Percentiles rank a stretch among this genome's conserved stretches.
These are phyloP conservation scores for Deilephila elpenor DNA, from an alignment of 2,888 invertebrate genomes.

Conservation along the genomic window DNA sequence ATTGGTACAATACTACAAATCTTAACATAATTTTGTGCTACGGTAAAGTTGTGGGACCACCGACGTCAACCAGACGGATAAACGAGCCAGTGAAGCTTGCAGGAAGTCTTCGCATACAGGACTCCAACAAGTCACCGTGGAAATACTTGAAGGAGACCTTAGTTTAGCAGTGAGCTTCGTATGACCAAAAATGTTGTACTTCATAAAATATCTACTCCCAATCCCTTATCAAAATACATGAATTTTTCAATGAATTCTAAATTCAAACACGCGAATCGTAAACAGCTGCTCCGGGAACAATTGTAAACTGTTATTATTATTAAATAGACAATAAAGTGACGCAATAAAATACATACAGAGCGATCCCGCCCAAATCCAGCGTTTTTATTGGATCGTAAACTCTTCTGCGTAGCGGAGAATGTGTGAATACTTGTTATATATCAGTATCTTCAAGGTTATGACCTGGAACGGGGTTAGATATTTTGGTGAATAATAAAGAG, in stretches of 20 bases:
- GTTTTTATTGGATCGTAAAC: conserved; percentile 58
- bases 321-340: conserved; percentile 55
- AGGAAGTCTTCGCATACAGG: too few relatives aligned
- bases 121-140: too few relatives aligned
- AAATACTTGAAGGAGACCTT: too few relatives aligned
- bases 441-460: not conserved
- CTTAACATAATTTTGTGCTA: too few relatives aligned
- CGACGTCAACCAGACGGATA: too few relatives aligned
- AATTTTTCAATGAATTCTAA: conserved; percentile 10
- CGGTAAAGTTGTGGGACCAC: too few relatives aligned
- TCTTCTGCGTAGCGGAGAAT: conserved; percentile 36
- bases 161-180: too few relatives aligned
- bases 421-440: not conserved
- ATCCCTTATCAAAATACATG: not conserved
- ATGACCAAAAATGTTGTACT: too few relatives aligned
- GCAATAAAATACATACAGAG: conserved; percentile 54
- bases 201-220: too few relatives aligned
- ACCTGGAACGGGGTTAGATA: not conserved
- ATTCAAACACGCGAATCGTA: not conserved
- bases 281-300: conserved; percentile 18
- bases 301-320: conserved; percentile 29
- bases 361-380: conserved; percentile 58
- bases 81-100: too few relatives aligned
- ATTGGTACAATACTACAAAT: too few relatives aligned
- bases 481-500: too few relatives aligned